Base-by-base conservation (phyloP, 2,797 vertebrate genomes). In the Cynopterus sphinx region DNA sequence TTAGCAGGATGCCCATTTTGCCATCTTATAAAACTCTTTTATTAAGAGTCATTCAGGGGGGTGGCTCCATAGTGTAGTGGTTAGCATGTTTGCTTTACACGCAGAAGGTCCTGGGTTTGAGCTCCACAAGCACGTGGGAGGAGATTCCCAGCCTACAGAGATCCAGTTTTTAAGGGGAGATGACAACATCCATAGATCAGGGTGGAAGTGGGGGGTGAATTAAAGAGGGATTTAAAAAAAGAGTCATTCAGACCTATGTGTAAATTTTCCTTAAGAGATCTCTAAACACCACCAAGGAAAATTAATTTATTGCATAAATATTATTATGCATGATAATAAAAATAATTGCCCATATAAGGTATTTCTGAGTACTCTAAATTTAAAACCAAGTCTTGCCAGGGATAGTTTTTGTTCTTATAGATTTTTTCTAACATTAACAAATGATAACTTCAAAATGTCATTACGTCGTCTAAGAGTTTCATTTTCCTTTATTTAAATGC, bases 401-500 rank as follows among this genome's bases (percentile, higher is more conserved):
- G 39, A 57, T 46, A 63, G 17, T 31, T 84, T 90, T 59, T 49
- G 5, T 71, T 77, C 9, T 81, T 63, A 57, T 3, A 70, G 4
- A n/a, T 49, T 41, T 88, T 65, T 79, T 55, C 53, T 28, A 84
- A 63, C 21, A 9, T 74, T 53, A 86, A 71, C 67, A 90, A 71
- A 79, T 28, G 12, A 79, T 51, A 67, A 83, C 15, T 92, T 79
- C 1, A 90, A 83, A 84, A 82, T 65, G 3, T 31, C 19, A 43
- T 94, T 81, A 89, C 87, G 70, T 79, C 36, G 43, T 59, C 70
- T 67, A 73, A 83, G 33, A 67, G n/a, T 81, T 91, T 75, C 0
- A 21, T 59, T 91, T 97, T 90, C 53, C 21, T 94, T 87, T 33
- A 61, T 17, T 71, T 49, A 86, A 77, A 77, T 81, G 8, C 26